A percentile compares a stretch with the other conserved stretches of the same genome.
phyloP scores from a whole-genome alignment of 92 coral and sea anemone genomes.

The Galaxea fascicularis region DNA sequence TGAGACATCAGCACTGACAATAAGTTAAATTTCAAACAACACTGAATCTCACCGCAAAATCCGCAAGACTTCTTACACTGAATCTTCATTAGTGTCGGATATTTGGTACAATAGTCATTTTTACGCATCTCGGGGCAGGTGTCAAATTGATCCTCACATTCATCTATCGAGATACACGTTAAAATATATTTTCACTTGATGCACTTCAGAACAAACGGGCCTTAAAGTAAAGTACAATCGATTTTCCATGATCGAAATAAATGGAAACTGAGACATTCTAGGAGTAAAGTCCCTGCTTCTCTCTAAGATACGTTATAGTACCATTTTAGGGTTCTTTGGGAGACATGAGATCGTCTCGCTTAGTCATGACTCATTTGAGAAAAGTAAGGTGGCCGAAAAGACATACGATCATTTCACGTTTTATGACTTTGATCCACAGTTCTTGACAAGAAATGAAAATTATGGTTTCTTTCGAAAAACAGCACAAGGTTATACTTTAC shows the following conservation, averaged over 20 bases:
- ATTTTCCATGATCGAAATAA: too few relatives aligned
- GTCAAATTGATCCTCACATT: constrained; percentile 90
- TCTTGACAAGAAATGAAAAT: neutral
- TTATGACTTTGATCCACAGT: too few relatives aligned
- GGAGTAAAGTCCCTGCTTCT: too few relatives aligned
- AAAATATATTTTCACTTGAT: neutral
- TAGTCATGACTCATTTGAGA: too few relatives aligned
- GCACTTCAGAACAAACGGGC: too few relatives aligned
- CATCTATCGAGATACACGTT: constrained; percentile 48
- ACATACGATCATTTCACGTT: too few relatives aligned
- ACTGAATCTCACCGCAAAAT: constrained; percentile 80
- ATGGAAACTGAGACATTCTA: too few relatives aligned
- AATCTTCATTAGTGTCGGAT: constrained; percentile 74
- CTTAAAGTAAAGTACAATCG: too few relatives aligned
- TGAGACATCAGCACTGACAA: neutral
- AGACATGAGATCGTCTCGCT: too few relatives aligned
- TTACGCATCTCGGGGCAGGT: constrained; percentile 95
- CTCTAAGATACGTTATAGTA: too few relatives aligned
- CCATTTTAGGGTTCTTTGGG: too few relatives aligned
- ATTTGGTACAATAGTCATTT: constrained; percentile 89
- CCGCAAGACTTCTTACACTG: constrained; percentile 96
- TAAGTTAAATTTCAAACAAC: neutral
- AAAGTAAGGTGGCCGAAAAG: too few relatives aligned
- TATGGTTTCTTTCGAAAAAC: neutral
- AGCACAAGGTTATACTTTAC: constrained; percentile 12